Percentiles rank a stretch among this genome's conserved stretches.
Evolutionary conservation across 2,888 invertebrate species (phyloP).

Genomic region (Lithophane socia): DNA sequence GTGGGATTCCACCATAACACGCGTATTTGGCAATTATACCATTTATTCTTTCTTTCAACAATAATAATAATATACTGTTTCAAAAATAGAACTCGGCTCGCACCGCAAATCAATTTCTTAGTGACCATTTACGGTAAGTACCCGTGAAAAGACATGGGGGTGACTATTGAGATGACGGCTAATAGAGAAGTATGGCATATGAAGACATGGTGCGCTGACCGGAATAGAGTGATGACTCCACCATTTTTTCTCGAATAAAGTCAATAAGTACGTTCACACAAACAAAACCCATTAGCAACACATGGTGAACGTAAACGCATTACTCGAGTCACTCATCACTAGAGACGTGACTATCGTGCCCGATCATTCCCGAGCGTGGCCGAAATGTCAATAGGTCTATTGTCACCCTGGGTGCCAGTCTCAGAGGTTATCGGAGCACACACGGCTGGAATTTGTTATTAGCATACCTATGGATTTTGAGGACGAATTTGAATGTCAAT

Average conservation of each 20-base stretch:
- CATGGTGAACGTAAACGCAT: constrained; percentile 20
- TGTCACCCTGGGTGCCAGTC: constrained; percentile 18
- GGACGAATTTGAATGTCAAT: constrained; percentile 44
- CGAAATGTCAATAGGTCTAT: constrained; percentile 41
- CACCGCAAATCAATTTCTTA: too few relatives aligned
- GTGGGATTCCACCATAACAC: too few relatives aligned
- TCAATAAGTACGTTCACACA: neutral
- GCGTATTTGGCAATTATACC: too few relatives aligned
- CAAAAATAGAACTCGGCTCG: too few relatives aligned
- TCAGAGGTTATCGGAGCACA: constrained; percentile 33
- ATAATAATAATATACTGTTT: too few relatives aligned
- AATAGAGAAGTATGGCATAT: neutral
- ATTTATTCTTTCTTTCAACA: too few relatives aligned
- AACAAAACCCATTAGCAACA: constrained; percentile 4
- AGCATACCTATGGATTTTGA: constrained; percentile 46
- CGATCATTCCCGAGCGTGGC: constrained; percentile 27
- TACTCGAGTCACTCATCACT: constrained; percentile 17
- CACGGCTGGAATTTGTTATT: constrained; percentile 56
- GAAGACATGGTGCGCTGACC: neutral
- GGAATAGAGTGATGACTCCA: neutral
- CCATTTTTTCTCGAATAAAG: neutral
- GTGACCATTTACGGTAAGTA: neutral
- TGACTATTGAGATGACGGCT: neutral
- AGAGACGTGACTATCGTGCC: constrained; percentile 15
- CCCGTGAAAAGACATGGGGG: neutral